phyloP scores from a whole-genome alignment of 2,113 vertebrate genomes.

The Irena cyanogastra region DNA sequence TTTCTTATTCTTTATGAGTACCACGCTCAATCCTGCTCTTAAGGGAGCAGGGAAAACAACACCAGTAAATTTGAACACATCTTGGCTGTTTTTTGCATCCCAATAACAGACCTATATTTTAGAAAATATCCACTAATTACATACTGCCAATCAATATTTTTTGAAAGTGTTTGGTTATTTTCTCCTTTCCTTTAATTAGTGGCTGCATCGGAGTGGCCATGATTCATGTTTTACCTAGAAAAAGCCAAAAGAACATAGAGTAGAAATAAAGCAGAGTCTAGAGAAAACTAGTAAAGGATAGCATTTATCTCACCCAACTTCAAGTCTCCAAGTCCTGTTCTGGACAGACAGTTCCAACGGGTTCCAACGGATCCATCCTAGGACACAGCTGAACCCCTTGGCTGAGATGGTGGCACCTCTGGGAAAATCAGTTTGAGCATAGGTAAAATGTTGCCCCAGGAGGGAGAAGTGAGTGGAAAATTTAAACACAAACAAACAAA shows the following conservation, averaged over 20 bases:
- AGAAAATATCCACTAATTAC: neutral
- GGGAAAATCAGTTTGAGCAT: neutral
- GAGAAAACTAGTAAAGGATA: neutral
- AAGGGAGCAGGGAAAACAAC: neutral
- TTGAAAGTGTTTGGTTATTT: neutral
- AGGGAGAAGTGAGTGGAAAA: neutral
- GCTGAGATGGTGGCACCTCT: rapidly evolving
- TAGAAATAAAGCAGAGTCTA: neutral
- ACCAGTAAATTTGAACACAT: neutral
- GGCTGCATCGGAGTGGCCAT: neutral
- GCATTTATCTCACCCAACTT: neutral
- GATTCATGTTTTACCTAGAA: neutral
- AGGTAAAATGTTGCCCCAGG: neutral
- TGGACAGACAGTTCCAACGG: neutral
- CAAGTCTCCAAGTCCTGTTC: neutral
- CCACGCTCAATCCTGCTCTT: neutral
- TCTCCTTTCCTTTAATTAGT: neutral
- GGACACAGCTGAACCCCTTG: neutral
- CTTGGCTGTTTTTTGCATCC: neutral
- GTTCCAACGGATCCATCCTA: rapidly evolving
- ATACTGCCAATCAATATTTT: neutral
- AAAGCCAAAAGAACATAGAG: neutral
- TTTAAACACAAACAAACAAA: neutral
- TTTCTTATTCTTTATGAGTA: neutral
- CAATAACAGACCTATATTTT: neutral